Base-by-base conservation (phyloP, 1,140 invertebrate genomes). In the Ceratosolen solmsi region DNA sequence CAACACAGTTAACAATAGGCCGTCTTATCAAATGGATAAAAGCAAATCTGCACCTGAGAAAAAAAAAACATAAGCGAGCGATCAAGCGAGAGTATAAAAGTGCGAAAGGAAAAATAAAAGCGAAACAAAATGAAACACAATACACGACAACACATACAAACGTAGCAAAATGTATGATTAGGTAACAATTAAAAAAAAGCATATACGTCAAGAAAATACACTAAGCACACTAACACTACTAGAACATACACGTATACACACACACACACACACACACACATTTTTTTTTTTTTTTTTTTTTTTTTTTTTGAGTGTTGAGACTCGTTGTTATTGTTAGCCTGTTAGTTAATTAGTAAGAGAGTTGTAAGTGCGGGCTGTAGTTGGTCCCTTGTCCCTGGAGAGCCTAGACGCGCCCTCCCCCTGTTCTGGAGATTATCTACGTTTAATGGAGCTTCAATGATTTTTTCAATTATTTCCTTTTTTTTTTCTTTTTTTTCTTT, bases 341-440 rank as follows among this genome's bases (percentile, higher is more conserved):
- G 91, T 92, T 92, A 92, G 91, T 92, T 92, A 92, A 92, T 92
- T 92, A 90, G 89, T 92, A 91, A 91, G 90, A 91, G 89, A 91
- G 89, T 92, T 91, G 90, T 91, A 92, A 92, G 90, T 90, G 89
- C 88, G 90, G 90, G 90, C 89, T 92, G 89, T 91, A 91, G 91
- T 91, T 91, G 90, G 90, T 91, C 91, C 90, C 90, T 76, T 91
- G 91, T 91, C 90, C 90, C 91, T 91, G 91, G 90, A 91, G 88
- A 91, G 89, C 90, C 90, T 88, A 91, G 88, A 91, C 89, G 90
- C 88, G 85, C 86, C 89, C 90, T 90, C 89, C 90, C 90, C 91
- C 89, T 91, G 90, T 92, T 92, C 91, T 92, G 91, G 91, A 92
- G 88, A 90, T 89, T 89, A 89, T 88, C 82, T 80, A 78, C 77